phyloP scores from a whole-genome alignment of 2,113 vertebrate species.

The Gallinago undulata region DNA sequence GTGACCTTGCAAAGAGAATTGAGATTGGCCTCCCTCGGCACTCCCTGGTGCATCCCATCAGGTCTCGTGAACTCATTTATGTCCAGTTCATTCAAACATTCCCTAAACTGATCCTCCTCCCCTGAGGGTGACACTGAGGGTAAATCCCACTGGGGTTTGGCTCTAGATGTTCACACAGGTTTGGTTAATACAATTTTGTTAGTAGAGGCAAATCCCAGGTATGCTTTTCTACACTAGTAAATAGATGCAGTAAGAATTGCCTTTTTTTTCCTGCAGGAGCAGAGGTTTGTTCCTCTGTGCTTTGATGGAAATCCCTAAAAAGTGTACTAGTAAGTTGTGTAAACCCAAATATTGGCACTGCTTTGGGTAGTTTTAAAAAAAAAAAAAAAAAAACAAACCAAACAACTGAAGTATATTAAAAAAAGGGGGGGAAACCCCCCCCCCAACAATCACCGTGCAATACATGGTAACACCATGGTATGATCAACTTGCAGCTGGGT shows the following conservation, averaged over 20 bases:
- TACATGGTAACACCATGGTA: too few relatives aligned
- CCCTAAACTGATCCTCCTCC: neutral
- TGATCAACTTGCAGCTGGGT: neutral
- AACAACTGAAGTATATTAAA: too few relatives aligned
- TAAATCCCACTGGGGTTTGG: neutral
- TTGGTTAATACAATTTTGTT: rapidly evolving
- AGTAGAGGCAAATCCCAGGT: neutral
- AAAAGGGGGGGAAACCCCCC: too few relatives aligned
- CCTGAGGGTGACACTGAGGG: neutral
- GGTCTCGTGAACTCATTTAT: neutral
- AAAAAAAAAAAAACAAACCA: neutral
- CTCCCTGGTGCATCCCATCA: rapidly evolving
- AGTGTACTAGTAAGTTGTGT: neutral
- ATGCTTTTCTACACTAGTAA: neutral
- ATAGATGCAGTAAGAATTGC: rapidly evolving
- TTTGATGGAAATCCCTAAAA: neutral
- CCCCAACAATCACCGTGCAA: rapidly evolving
- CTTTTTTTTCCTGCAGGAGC: neutral
- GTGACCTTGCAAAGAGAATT: neutral
- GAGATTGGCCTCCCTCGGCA: rapidly evolving
- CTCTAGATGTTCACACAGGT: neutral
- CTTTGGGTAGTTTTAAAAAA: neutral
- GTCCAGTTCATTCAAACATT: neutral
- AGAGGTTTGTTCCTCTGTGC: neutral
- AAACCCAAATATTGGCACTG: neutral